A percentile compares a stretch with the other conserved stretches of the same genome.
These are phyloP conservation scores for Matsumyia berberina DNA, from an alignment of 2,888 invertebrate genomes.

Conservation along the genomic window DNA sequence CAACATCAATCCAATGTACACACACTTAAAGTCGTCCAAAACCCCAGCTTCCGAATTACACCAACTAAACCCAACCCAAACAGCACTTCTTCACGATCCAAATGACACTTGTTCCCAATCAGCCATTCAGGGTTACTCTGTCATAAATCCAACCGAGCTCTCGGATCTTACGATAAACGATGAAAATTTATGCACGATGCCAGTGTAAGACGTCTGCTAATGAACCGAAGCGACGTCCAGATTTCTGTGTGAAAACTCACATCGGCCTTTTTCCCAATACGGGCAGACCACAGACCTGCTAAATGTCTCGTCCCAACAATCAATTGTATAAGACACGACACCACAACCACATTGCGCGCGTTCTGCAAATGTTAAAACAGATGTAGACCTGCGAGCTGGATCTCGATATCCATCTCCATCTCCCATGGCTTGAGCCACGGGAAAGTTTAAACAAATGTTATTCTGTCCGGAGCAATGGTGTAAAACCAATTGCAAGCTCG, in stretches of 20 bases:
- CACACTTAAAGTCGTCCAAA: neutral
- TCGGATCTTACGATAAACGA: conserved; percentile 42
- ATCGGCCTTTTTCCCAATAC: neutral
- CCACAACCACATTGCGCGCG: conserved; percentile 20
- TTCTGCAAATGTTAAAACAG: conserved; percentile 36
- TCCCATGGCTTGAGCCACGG: conserved; percentile 7
- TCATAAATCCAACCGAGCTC: conserved; percentile 43
- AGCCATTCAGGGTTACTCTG: conserved; percentile 54
- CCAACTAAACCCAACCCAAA: neutral
- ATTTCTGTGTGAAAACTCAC: conserved; percentile 20
- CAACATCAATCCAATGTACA: neutral
- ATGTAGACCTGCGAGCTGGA: conserved; percentile 1
- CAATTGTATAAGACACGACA: conserved; percentile 40
- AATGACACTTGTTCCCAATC: conserved; percentile 58
- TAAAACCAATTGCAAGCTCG: conserved; percentile 50
- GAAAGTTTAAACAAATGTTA: conserved; percentile 17
- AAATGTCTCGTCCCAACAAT: conserved; percentile 26
- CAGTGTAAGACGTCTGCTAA: conserved; percentile 12
- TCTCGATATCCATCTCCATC: conserved; percentile 24
- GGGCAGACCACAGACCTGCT: neutral
- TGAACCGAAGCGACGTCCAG: conserved; percentile 10
- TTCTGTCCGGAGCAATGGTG: neutral
- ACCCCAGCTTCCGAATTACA: conserved; percentile 16
- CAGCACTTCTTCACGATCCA: conserved; percentile 2
- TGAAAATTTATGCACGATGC: conserved; percentile 44